Evolutionary conservation across 1,140 invertebrate genomes (phyloP).

Genomic region (Matsumurasca onukii): DNA sequence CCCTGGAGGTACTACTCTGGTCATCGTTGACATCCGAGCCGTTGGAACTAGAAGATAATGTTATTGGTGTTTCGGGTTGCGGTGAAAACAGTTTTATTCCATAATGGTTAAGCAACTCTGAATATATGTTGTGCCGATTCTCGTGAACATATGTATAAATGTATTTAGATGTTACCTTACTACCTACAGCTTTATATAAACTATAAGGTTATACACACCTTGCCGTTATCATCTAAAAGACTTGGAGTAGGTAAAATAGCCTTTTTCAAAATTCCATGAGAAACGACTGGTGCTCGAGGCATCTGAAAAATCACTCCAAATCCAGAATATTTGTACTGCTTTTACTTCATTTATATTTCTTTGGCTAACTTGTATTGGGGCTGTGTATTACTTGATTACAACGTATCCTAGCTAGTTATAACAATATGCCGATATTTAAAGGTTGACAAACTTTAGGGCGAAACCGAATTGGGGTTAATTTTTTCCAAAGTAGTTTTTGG

Average conservation of each 20-base stretch:
- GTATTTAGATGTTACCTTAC: conserved; percentile 1
- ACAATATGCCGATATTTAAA: no score
- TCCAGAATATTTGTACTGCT: no score
- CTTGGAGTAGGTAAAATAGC: neutral
- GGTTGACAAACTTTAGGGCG: no score
- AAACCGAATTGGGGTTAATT: no score
- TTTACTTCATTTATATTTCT: no score
- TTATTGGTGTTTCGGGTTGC: neutral
- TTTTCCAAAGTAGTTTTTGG: no score
- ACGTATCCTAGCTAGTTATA: no score
- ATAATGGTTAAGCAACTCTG: neutral
- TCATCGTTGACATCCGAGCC: no score
- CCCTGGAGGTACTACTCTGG: no score
- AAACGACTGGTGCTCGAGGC: neutral
- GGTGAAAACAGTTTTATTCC: neutral
- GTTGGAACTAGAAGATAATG: no score
- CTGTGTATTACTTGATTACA: no score
- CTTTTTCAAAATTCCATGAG: conserved; percentile 2
- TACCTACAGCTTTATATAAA: neutral
- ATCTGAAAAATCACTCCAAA: conserved; percentile 23
- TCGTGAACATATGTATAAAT: conserved; percentile 15
- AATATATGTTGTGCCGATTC: conserved; percentile 2
- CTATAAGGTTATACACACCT: neutral
- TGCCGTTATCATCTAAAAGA: neutral
- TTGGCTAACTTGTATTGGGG: no score